Percentiles rank a stretch among this genome's conserved stretches.
Evolutionary conservation across 2,888 invertebrate species (phyloP).

Genomic region (Aleiodes testaceus): DNA sequence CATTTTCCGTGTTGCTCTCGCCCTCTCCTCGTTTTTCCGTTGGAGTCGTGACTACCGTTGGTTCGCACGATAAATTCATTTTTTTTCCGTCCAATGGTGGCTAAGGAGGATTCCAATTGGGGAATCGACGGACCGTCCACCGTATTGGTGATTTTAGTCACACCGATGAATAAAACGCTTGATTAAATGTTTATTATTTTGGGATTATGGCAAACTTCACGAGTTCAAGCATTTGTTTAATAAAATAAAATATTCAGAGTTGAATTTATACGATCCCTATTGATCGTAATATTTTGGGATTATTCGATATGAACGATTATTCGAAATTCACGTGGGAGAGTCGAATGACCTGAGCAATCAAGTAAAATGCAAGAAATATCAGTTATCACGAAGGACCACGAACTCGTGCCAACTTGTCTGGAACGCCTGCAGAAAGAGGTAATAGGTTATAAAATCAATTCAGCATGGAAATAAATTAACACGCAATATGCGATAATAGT

Average conservation of each 20-base stretch:
- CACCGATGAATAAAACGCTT: no score
- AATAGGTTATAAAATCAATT: slow-evolving; percentile 30
- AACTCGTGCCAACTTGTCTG: slow-evolving; percentile 56
- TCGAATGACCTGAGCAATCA: slow-evolving; percentile 39
- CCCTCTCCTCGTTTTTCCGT: slow-evolving; percentile 44
- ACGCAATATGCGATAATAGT: background rate
- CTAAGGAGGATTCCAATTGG: slow-evolving; percentile 10
- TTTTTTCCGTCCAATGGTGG: slow-evolving; percentile 45
- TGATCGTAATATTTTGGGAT: slow-evolving; percentile 39
- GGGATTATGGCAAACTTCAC: slow-evolving; percentile 4
- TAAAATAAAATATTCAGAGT: slow-evolving; percentile 7
- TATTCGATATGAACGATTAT: slow-evolving; percentile 58
- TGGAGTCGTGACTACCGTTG: slow-evolving; percentile 67
- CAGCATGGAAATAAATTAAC: background rate
- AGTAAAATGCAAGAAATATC: slow-evolving; percentile 47
- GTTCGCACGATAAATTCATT: slow-evolving; percentile 61
- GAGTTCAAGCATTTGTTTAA: slow-evolving; percentile 18
- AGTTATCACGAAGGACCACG: slow-evolving; percentile 49
- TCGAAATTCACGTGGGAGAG: slow-evolving; percentile 64
- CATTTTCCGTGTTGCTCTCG: no score
- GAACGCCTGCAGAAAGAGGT: slow-evolving; percentile 63
- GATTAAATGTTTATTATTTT: background rate
- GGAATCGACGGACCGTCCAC: no score
- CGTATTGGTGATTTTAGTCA: no score
- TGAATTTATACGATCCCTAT: slow-evolving; percentile 1